Base-by-base conservation (phyloP, 2,113 vertebrate species). In the Amia ocellicauda region DNA sequence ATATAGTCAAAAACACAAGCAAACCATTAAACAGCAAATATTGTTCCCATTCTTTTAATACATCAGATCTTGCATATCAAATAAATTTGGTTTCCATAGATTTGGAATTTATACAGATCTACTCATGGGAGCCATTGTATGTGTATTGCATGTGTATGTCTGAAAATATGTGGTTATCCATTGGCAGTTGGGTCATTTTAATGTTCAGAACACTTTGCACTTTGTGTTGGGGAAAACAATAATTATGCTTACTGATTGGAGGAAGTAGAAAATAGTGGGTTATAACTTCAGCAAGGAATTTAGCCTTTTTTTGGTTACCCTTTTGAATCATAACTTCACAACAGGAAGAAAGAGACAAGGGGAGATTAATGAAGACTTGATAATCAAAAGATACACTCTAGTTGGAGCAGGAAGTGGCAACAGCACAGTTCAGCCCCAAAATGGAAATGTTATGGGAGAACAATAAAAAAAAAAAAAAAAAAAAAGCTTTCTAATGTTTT, bases 261-360 rank as follows among this genome's bases (percentile, higher is more conserved):
- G 10, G 16, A 10, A 28, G 24, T 10, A 28, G 26, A 17, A 7
- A 17, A 2, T 29, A n/a, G 27, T 29, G 19, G 53, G 0, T 16
- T 28, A 29, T 56, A n/a, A 29, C 22, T 31, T 16, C 17, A 56
- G 56, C 29, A 13, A 23, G 56, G n/a, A 58, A 22, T 58, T 58
- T 19, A 58, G 29, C 31, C 56, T 58, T 22, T 23, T 45, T 60
- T n/a, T n/a, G n/a, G n/a, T n/a, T 45, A 60, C 45, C 58, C 8
- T 11, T 58, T 17, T 41, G 20, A 28, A 43, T 59, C 40, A 59
- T 43, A 60, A 16, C 41, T 22, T 45, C 8, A 16, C 17, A 4
- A 58, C 19, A 58, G 55, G 55, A 58, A 36, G 55, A 10, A 17
- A 4, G 22, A 26, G 58, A 60, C 58, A 27, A 45, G 23, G 22